Evolutionary conservation across 1,140 invertebrate genomes (phyloP).

Genomic region (Aphaenogaster rudis): DNA sequence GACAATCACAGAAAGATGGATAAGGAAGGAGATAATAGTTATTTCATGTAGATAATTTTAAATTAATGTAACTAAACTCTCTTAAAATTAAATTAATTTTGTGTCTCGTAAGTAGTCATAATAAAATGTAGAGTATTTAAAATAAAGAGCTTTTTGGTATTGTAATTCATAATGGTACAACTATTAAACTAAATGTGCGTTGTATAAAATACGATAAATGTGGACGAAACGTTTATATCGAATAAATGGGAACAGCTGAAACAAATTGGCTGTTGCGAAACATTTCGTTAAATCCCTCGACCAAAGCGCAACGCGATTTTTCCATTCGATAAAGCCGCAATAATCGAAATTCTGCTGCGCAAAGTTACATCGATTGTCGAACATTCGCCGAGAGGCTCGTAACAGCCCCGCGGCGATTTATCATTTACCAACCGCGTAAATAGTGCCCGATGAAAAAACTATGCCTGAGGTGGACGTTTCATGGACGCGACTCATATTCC

Average conservation of each 20-base stretch:
- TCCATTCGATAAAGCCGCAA: slow-evolving; percentile 43
- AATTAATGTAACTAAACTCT: neutral
- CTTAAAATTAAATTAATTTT: neutral
- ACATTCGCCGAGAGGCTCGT: slow-evolving; percentile 7
- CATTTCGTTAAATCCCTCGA: slow-evolving; percentile 23
- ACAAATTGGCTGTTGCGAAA: slow-evolving; percentile 27
- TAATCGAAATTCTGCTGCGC: slow-evolving; percentile 53
- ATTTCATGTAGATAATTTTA: neutral
- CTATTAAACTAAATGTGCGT: neutral
- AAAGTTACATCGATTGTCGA: slow-evolving; percentile 46
- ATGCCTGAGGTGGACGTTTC: slow-evolving; percentile 18
- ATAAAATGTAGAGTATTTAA: neutral
- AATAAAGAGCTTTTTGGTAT: neutral
- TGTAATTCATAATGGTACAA: neutral
- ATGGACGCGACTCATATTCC: neutral
- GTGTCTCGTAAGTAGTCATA: neutral
- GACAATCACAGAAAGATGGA: neutral
- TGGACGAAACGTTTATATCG: slow-evolving; percentile 13
- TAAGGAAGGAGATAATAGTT: neutral
- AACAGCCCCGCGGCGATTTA: slow-evolving; percentile 33
- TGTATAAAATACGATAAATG: slow-evolving; percentile 39
- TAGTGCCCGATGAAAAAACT: slow-evolving; percentile 26
- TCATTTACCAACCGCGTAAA: slow-evolving; percentile 39
- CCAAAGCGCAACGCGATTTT: slow-evolving; percentile 43
- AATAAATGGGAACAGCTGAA: slow-evolving; percentile 42